A percentile compares a stretch with the other conserved stretches of the same genome.
phyloP scores from a whole-genome alignment of 2,113 vertebrate genomes.

The Macquaria ambigua region DNA sequence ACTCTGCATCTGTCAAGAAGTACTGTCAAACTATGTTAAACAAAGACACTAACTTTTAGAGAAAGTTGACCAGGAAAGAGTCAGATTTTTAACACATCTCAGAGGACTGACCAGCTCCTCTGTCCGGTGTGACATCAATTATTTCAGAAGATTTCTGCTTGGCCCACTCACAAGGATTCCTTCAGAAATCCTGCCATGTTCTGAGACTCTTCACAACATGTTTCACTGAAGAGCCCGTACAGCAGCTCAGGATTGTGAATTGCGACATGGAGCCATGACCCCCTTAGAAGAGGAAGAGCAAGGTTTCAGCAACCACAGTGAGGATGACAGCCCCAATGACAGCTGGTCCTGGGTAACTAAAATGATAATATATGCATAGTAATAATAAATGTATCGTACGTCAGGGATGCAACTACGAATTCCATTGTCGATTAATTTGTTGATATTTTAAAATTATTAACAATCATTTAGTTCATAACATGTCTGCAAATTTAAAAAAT shows the following conservation, averaged over 20 bases:
- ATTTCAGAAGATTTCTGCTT: background rate
- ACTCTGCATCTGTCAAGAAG: background rate
- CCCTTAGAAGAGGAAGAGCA: constrained; percentile 43
- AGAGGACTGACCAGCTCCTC: background rate
- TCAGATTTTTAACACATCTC: constrained; percentile 4
- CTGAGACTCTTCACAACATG: background rate
- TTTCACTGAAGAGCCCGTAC: background rate
- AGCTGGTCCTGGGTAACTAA: constrained; percentile 82
- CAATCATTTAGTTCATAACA: too few relatives aligned
- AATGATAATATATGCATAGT: too few relatives aligned
- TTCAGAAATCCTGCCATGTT: background rate
- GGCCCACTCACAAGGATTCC: background rate
- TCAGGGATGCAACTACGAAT: too few relatives aligned
- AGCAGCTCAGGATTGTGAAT: constrained; percentile 13
- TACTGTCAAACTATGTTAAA: background rate
- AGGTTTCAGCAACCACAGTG: constrained; percentile 45
- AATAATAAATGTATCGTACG: too few relatives aligned
- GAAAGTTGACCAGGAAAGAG: background rate
- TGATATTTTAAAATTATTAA: too few relatives aligned
- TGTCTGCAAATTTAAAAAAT: too few relatives aligned
- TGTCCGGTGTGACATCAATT: background rate
- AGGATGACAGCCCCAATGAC: constrained; percentile 59
- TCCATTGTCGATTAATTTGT: too few relatives aligned
- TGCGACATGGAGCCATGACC: constrained; percentile 67
- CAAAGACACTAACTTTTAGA: background rate